These are phyloP conservation scores for Doryteuthis pealeii DNA, from an alignment of 1,140 invertebrate genomes.

Conservation along the genomic window DNA sequence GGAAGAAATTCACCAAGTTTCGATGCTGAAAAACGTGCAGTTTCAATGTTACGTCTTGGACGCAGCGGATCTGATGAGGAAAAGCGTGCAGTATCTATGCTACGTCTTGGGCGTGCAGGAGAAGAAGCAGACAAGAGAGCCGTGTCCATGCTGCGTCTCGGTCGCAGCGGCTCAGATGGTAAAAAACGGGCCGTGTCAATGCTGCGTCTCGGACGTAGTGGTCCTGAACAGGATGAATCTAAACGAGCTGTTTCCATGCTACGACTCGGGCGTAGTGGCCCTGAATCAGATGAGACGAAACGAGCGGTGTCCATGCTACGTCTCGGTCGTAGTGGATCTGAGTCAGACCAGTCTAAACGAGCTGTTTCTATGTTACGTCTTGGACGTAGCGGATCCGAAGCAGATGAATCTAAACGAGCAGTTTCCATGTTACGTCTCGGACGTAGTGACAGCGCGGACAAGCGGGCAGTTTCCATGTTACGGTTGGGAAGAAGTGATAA, in stretches of 20 bases:
- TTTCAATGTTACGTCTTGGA: neutral
- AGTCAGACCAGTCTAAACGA: neutral
- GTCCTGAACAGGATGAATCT: neutral
- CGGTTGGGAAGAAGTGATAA: neutral
- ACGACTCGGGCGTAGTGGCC: neutral
- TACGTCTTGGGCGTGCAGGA: neutral
- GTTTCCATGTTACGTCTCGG: neutral
- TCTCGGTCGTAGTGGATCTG: neutral
- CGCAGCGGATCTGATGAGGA: neutral
- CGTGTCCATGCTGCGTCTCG: neutral
- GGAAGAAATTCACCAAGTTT: neutral
- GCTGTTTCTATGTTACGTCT: neutral
- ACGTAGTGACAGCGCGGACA: neutral
- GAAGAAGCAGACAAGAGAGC: neutral
- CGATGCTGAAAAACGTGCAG: neutral
- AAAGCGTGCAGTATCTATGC: neutral
- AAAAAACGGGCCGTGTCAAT: neutral
- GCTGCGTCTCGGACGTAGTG: neutral
- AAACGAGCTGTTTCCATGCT: conserved; percentile 3
- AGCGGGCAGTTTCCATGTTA: neutral
- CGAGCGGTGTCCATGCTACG: neutral
- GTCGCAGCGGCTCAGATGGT: neutral
- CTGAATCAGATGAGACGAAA: neutral
- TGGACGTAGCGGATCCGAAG: neutral
- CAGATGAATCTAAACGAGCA: neutral